These are phyloP conservation scores for Mus caroli DNA, from an alignment of 2,797 vertebrate species.

Conservation along the genomic window DNA sequence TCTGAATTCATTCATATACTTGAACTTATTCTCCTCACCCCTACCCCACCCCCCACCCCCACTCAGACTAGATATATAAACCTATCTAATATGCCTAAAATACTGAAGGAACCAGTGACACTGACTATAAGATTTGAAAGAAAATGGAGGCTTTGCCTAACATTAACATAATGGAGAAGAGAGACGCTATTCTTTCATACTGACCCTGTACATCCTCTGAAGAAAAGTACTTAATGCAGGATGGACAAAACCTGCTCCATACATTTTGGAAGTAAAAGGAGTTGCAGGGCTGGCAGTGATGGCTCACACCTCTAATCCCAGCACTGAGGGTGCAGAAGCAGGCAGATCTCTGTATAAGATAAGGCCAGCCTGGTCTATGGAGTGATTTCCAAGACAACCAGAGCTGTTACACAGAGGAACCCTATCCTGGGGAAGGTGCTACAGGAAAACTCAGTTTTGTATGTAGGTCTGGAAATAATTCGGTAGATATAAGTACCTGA, in stretches of 20 bases:
- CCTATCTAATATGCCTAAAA: not conserved
- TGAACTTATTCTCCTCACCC: not conserved
- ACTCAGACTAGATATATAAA: slow-evolving; percentile 5
- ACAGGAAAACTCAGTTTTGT: slow-evolving; percentile 20
- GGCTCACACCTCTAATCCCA: not conserved
- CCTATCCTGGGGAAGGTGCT: not conserved
- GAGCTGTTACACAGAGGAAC: not conserved
- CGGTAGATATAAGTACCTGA: no score
- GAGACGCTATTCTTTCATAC: slow-evolving; percentile 47
- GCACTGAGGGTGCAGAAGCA: not conserved
- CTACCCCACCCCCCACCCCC: not conserved
- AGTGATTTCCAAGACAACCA: not conserved
- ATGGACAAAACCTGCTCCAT: slow-evolving; percentile 28
- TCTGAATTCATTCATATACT: not conserved
- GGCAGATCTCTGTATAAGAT: not conserved
- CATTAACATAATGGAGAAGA: not conserved
- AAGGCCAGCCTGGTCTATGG: not conserved
- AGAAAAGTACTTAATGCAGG: slow-evolving; percentile 31
- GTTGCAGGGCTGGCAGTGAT: not conserved
- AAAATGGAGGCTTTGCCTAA: slow-evolving; percentile 6
- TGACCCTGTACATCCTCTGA: slow-evolving; percentile 14
- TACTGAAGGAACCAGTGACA: not conserved
- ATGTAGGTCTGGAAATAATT: not conserved
- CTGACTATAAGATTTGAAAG: not conserved
- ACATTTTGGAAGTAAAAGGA: slow-evolving; percentile 43